Evolutionary conservation across 2,113 vertebrate genomes (phyloP).

Genomic region (Phalacrocorax brasilianus): DNA sequence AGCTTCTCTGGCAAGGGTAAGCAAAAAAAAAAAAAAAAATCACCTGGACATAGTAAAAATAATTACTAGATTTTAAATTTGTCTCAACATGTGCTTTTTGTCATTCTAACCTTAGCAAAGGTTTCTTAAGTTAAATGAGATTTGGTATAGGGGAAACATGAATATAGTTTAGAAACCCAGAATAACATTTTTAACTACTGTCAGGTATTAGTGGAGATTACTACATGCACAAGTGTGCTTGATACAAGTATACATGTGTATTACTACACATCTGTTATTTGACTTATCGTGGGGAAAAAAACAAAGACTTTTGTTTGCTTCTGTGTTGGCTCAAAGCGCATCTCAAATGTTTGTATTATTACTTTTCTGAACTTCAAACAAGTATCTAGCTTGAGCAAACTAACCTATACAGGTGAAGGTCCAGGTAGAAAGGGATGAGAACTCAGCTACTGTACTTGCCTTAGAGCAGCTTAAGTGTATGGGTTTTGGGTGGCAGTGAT

Average conservation of each 20-base stretch:
- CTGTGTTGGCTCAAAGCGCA: not conserved
- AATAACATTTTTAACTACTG: not conserved
- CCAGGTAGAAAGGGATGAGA: not conserved
- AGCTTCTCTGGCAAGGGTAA: conserved; percentile 99
- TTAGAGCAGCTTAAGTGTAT: not conserved
- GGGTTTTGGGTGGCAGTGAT: not conserved
- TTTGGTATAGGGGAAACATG: not conserved
- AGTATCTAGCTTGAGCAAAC: not conserved
- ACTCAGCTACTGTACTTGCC: not conserved
- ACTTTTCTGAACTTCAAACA: not conserved
- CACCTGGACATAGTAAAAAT: not conserved
- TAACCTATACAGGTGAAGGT: not conserved
- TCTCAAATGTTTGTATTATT: not conserved
- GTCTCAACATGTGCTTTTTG: not conserved
- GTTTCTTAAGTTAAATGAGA: not conserved
- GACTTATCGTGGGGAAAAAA: not conserved
- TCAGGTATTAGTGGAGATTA: not conserved
- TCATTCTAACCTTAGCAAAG: not conserved
- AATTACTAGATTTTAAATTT: not conserved
- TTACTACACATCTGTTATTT: not conserved
- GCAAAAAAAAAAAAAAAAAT: not conserved
- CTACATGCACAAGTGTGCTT: not conserved
- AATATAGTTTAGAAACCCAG: not conserved
- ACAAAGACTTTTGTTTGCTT: not conserved
- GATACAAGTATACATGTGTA: not conserved